phyloP scores from a whole-genome alignment of 1,140 invertebrate genomes.

The Lasioglossum albipes region DNA sequence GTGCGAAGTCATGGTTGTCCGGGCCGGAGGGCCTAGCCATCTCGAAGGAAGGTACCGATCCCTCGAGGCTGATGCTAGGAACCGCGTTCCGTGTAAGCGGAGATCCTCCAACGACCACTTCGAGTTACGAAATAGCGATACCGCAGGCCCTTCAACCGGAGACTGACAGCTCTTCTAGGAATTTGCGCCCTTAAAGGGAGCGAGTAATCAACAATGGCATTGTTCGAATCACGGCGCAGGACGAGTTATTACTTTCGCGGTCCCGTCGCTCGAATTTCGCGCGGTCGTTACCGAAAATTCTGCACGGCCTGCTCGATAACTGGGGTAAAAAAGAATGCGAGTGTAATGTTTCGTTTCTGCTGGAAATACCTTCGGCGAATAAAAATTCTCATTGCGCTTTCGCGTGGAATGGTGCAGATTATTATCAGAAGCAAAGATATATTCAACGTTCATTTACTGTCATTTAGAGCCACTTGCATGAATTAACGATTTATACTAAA shows the following conservation, averaged over 20 bases:
- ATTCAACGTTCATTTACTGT: too few relatives aligned
- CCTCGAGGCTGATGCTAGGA: slow-evolving; percentile 54
- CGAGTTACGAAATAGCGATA: slow-evolving; percentile 47
- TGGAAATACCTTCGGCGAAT: too few relatives aligned
- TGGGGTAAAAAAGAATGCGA: background rate
- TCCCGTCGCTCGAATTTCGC: background rate
- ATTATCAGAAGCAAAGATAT: too few relatives aligned
- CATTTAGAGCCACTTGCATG: too few relatives aligned
- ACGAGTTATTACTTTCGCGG: slow-evolving; percentile 18
- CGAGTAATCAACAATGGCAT: slow-evolving; percentile 40
- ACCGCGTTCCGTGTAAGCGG: slow-evolving; percentile 57
- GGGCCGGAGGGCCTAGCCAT: slow-evolving; percentile 19
- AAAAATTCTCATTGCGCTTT: too few relatives aligned
- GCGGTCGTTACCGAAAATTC: background rate
- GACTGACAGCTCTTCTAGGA: slow-evolving; percentile 10
- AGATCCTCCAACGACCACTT: slow-evolving; percentile 47
- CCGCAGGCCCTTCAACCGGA: slow-evolving; percentile 35
- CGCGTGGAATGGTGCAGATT: too few relatives aligned
- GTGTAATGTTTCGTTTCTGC: too few relatives aligned
- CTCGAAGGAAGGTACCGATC: slow-evolving; percentile 49
- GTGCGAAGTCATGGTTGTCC: slow-evolving; percentile 52
- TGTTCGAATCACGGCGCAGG: slow-evolving; percentile 23
- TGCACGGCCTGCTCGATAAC: background rate
- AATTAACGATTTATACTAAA: too few relatives aligned
- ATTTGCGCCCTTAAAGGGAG: slow-evolving; percentile 21